These are phyloP conservation scores for Pyralis farinalis DNA, from an alignment of 2,888 invertebrate species.

Conservation along the genomic window DNA sequence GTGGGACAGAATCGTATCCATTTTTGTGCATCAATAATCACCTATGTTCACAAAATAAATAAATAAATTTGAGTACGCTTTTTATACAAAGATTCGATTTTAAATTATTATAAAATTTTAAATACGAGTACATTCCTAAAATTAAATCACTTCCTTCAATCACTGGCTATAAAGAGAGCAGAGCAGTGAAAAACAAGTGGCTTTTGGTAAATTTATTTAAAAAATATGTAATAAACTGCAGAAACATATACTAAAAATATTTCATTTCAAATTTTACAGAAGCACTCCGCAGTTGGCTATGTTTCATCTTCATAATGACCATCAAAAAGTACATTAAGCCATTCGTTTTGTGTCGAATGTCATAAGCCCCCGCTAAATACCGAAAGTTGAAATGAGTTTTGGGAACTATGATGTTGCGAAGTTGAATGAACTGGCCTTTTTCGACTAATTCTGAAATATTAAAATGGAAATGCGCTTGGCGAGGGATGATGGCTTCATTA, in stretches of 20 bases:
- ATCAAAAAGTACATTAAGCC: not conserved
- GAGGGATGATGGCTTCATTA: no score
- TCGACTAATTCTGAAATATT: constrained; percentile 1
- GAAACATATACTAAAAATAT: not conserved
- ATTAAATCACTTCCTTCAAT: no score
- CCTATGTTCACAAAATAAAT: no score
- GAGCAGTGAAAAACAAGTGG: no score
- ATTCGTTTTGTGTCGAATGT: not conserved
- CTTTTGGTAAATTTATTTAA: no score
- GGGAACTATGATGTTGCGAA: constrained; percentile 1
- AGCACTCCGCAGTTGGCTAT: not conserved
- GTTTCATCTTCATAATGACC: not conserved
- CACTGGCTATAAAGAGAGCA: no score
- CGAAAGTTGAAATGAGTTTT: constrained; percentile 10
- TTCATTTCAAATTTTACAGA: not conserved
- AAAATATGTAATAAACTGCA: not conserved
- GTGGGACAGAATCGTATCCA: no score
- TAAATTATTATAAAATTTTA: no score
- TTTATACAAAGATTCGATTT: no score
- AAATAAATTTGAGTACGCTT: no score
- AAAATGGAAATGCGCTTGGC: constrained; percentile 2
- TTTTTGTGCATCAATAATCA: no score
- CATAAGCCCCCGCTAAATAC: constrained; percentile 2
- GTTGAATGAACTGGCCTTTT: not conserved
- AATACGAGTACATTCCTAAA: no score